These are phyloP conservation scores for Salvelinus namaycush DNA, from an alignment of 2,113 vertebrate species.

Conservation along the genomic window DNA sequence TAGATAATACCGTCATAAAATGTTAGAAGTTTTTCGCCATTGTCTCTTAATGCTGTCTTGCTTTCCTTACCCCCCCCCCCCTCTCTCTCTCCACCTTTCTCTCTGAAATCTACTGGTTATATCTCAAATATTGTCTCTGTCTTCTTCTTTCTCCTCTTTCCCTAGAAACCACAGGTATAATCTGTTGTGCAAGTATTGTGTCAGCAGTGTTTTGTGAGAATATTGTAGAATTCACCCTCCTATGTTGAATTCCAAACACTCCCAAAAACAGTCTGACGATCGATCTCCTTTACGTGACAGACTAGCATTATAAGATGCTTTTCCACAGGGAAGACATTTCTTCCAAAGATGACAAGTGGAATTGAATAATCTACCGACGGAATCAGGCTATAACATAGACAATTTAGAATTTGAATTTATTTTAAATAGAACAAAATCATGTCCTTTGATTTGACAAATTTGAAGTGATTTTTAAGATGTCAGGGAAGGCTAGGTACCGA, in stretches of 20 bases:
- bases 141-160: conserved; percentile 74
- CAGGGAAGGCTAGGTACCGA: conserved; percentile 21
- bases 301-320: not conserved
- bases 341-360: not conserved
- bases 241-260: conserved; percentile 64
- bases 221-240: conserved; percentile 59
- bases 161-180: conserved; percentile 80
- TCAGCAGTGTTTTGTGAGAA: conserved; percentile 53
- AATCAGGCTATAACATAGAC: not conserved
- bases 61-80: conserved; percentile 47
- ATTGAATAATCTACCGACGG: not conserved
- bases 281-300: conserved; percentile 26
- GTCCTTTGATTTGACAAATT: not conserved
- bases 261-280: conserved; percentile 9
- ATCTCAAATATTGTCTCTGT: conserved; percentile 71
- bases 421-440: not conserved
- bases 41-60: conserved; percentile 67
- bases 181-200: conserved; percentile 78
- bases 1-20: not conserved
- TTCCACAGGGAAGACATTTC: not conserved
- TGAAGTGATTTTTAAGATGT: conserved; percentile 10
- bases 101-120: conserved; percentile 67
- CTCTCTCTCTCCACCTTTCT: conserved; percentile 52
- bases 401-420: not conserved
- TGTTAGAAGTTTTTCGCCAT: conserved; percentile 55